These are phyloP conservation scores for Sphaeramia orbicularis DNA, from an alignment of 2,797 vertebrate species.

Conservation along the genomic window DNA sequence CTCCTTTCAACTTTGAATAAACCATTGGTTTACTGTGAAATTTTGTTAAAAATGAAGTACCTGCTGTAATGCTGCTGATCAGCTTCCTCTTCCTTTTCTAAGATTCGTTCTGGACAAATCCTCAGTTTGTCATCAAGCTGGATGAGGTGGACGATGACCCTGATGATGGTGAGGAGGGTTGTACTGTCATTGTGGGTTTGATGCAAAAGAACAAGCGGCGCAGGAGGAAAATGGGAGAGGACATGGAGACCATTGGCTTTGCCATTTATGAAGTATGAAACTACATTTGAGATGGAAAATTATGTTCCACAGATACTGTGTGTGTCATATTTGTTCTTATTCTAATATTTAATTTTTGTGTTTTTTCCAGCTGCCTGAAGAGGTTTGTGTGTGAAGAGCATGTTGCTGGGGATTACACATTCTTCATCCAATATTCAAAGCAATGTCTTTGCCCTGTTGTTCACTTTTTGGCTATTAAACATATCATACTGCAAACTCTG, in stretches of 20 bases:
- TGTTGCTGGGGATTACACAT: background rate
- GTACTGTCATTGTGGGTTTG: constrained; percentile 78
- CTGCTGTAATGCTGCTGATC: background rate
- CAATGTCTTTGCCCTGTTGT: background rate
- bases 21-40: background rate
- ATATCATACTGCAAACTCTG: background rate
- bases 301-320: background rate
- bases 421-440: background rate
- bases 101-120: constrained; percentile 80
- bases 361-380: constrained; percentile 81
- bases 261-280: constrained; percentile 75
- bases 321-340: background rate
- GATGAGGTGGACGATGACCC: constrained; percentile 77
- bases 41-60: background rate
- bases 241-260: constrained; percentile 77
- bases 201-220: constrained; percentile 80
- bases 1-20: background rate
- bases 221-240: constrained; percentile 65
- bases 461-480: background rate
- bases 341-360: constrained; percentile 35
- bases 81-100: background rate
- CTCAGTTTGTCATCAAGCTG: constrained; percentile 81
- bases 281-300: background rate
- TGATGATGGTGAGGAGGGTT: constrained; percentile 69
- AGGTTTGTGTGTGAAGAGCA: constrained; percentile 75